Conservation (phyloP, 1,140 invertebrate species). For the Lasioglossum albipes region DNA sequence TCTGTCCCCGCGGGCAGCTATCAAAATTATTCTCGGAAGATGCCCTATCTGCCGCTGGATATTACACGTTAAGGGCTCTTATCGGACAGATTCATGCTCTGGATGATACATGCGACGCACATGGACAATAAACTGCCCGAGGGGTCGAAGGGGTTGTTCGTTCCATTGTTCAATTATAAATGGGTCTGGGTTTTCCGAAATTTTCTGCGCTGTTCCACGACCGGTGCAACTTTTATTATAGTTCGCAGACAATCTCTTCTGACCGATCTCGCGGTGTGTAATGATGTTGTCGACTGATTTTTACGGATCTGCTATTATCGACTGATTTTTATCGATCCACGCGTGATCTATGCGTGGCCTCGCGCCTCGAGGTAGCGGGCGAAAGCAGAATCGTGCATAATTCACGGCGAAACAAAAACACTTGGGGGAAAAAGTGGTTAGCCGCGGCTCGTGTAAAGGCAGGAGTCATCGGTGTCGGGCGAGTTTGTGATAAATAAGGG, state of each 20-base stretch:
- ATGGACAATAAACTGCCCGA: background rate
- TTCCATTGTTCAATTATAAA: too few relatives aligned
- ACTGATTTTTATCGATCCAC: too few relatives aligned
- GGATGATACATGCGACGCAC: background rate
- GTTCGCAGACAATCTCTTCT: too few relatives aligned
- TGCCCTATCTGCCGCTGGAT: conserved; percentile 5
- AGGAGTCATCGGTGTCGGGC: background rate
- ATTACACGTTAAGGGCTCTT: conserved; percentile 31
- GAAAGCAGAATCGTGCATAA: background rate
- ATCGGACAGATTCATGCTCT: conserved; percentile 17
- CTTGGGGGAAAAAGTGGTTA: background rate
- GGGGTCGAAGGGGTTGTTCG: background rate
- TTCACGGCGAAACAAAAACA: background rate
- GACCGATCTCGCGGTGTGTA: too few relatives aligned
- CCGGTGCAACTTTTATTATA: too few relatives aligned
- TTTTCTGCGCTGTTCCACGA: too few relatives aligned
- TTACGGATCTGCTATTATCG: too few relatives aligned
- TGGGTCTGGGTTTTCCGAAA: background rate
- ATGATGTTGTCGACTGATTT: too few relatives aligned
- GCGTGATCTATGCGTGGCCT: too few relatives aligned
- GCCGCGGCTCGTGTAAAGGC: background rate
- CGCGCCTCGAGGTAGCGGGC: too few relatives aligned
- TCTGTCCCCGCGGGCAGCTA: conserved; percentile 19
- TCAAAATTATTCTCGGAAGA: conserved; percentile 37
- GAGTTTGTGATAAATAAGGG: conserved; percentile 6